Conservation (phyloP, 2,888 invertebrate genomes). For the Ditula angustiorana region DNA sequence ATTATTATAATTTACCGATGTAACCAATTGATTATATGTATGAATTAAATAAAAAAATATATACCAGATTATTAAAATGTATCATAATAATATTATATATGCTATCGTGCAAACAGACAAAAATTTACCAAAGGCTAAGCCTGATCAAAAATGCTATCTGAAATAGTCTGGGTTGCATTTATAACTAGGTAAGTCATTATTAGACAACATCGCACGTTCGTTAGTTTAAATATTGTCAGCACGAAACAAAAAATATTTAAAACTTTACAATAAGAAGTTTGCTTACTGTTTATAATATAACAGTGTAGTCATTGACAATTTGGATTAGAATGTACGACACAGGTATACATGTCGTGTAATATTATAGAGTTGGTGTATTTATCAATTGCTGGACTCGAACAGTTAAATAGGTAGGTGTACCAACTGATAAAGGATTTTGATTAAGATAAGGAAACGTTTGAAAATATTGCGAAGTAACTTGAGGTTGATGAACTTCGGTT, state of each 20-base stretch:
- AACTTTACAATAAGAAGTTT: neutral
- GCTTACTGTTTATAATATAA: neutral
- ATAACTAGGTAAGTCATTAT: neutral
- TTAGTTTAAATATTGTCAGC: neutral
- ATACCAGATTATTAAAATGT: neutral
- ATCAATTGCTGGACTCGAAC: neutral
- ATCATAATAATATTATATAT: neutral
- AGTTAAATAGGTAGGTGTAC: conserved; percentile 1
- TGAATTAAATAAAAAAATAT: neutral
- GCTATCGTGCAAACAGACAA: neutral
- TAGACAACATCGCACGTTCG: neutral
- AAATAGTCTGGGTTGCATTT: neutral
- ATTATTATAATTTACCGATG: neutral
- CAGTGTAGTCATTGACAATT: neutral
- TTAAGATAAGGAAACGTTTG: conserved; percentile 68
- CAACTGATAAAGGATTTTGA: conserved; percentile 46
- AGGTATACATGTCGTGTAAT: neutral
- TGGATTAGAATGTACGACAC: neutral
- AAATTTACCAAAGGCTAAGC: neutral
- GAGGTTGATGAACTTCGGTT: conserved; percentile 81
- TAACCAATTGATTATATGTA: neutral
- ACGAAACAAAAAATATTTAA: conserved; percentile 7
- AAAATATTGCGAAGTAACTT: conserved; percentile 47
- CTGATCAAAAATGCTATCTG: neutral
- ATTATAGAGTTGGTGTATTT: neutral